Evolutionary conservation across 2,888 invertebrate genomes (phyloP), one percentile per base, ranked within the genome.

Genomic region (Melanchra persicariae): DNA sequence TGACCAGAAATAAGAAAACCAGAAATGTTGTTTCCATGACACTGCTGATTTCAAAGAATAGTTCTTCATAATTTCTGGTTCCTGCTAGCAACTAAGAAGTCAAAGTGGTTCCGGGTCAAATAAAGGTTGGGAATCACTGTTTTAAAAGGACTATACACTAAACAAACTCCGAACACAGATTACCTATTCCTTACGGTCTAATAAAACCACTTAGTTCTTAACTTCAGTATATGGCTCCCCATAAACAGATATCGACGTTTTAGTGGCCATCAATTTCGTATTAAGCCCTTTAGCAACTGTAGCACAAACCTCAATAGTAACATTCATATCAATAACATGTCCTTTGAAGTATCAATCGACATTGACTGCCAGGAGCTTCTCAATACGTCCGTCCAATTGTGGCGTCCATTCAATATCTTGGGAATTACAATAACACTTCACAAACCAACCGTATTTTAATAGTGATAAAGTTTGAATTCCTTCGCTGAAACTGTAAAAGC

Each of bases 381-480:
- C 79, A 81, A 84, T 81, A 74, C 75, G 77, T 74, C 70, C 76
- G 69, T 54, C 49, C 81, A 72, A 83, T 77, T 77, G 76, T 69
- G 69, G 66, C 51, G 34, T 63, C 65, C 51, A 77, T 85, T 85
- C 82, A 80, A 82, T 71, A 78, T 67, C 54, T 67, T 59, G 19
- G 3, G 22, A 66, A 40, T 45, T 6, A 8, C 43, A 51, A 24
- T 12, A 24, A 52, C 57, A 59, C 24, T 75, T 52, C 40, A 37
- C 10, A 67, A 76, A 76, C 37, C 34, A 54, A 64, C 70, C 63
- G 1, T 79, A 80, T 65, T 22, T 17, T 40, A 17, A 60, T 26
- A 2, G 2, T 0, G 12, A 57, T 74, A 85, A 66, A 79, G 85
- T 74, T 65, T 59, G 51, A 73, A 85, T 69, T 83, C 22, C 51